Conservation (phyloP, 2,888 invertebrate genomes). For the Stegana nigrithorax region DNA sequence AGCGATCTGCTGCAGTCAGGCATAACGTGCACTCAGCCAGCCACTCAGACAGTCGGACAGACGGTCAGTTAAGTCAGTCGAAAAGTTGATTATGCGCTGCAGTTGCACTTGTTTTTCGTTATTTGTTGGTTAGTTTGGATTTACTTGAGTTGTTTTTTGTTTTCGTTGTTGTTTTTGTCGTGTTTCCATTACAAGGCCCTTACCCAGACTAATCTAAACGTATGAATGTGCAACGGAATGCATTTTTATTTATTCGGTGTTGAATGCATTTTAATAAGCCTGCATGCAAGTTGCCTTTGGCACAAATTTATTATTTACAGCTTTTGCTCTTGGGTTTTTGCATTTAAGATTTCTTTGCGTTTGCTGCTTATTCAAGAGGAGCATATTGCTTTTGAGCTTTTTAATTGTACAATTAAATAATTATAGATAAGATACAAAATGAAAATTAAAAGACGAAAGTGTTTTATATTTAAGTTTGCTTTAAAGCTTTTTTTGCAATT, state of each 20-base stretch:
- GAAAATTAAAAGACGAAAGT: not conserved
- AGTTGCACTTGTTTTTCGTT: not conserved
- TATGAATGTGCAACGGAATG: too few species aligned
- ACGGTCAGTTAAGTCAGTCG: not conserved
- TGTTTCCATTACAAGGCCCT: too few species aligned
- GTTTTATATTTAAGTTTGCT: too few species aligned
- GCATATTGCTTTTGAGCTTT: not conserved
- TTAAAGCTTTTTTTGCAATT: not conserved
- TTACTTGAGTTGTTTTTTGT: too few species aligned
- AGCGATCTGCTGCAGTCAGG: conserved; percentile 1
- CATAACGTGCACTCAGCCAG: not conserved
- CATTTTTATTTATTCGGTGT: too few species aligned
- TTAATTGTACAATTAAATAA: not conserved
- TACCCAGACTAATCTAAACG: too few species aligned
- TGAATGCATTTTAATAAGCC: too few species aligned
- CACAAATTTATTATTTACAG: too few species aligned
- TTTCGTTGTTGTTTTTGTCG: too few species aligned
- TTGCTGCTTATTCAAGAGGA: not conserved
- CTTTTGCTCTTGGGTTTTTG: not conserved
- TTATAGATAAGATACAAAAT: not conserved
- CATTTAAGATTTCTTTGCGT: not conserved
- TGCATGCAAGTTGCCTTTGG: too few species aligned
- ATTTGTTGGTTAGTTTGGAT: not conserved
- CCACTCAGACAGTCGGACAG: not conserved
- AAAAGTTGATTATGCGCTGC: not conserved